These are phyloP conservation scores for Pipistrellus nathusii DNA, from an alignment of 2,797 vertebrate species.

Conservation along the genomic window DNA sequence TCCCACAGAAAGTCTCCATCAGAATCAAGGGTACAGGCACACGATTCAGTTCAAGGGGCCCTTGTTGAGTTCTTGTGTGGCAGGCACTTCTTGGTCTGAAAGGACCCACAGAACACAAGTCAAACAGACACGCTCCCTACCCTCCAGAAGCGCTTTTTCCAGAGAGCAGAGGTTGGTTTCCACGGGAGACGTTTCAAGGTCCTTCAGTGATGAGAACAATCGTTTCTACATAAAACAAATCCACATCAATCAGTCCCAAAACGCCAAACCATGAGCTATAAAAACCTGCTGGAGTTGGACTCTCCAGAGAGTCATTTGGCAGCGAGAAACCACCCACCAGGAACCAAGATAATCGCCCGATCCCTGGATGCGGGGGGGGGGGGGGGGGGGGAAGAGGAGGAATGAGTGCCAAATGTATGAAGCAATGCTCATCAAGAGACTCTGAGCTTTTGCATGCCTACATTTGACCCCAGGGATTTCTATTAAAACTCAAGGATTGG, in stretches of 20 bases:
- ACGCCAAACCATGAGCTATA: constrained; percentile 49
- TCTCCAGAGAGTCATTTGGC: constrained; percentile 62
- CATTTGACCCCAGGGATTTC: not conserved
- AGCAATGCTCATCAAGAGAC: constrained; percentile 4
- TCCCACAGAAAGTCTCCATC: not conserved
- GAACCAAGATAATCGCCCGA: constrained; percentile 66
- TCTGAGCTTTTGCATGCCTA: not conserved
- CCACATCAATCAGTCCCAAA: constrained; percentile 50
- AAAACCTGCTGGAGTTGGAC: constrained; percentile 47
- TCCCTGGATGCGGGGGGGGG: not conserved
- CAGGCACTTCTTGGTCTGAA: not conserved
- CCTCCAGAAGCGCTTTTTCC: not conserved
- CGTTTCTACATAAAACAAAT: constrained; percentile 41
- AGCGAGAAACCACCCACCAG: constrained; percentile 66
- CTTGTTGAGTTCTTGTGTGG: not conserved
- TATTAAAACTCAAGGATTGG: not conserved
- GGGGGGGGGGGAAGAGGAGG: not conserved
- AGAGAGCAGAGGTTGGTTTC: not conserved
- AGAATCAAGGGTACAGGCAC: not conserved
- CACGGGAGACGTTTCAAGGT: not conserved
- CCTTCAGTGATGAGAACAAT: not conserved
- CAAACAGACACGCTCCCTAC: not conserved
- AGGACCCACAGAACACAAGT: not conserved
- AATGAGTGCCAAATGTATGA: constrained; percentile 22
- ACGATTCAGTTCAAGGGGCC: not conserved